Evolutionary conservation across 2,888 invertebrate species (phyloP).

Genomic region (Mongoloraphidia duomilia): DNA sequence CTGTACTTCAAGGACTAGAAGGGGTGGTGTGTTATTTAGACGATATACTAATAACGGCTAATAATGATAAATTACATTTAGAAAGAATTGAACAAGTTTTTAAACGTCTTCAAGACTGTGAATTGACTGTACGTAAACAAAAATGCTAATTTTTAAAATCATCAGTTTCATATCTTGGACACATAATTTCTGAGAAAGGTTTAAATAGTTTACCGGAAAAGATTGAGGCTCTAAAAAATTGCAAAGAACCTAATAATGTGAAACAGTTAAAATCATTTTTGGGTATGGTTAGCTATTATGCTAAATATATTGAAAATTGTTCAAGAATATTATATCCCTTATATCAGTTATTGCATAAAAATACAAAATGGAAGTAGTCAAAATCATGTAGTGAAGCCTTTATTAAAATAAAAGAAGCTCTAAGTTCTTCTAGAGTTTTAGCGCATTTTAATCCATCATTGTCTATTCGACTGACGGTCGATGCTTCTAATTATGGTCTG

Average conservation of each 20-base stretch:
- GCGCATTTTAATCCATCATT: background rate
- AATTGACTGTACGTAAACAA: slow-evolving; percentile 12
- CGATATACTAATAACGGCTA: slow-evolving; percentile 14
- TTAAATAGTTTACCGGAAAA: slow-evolving; percentile 14
- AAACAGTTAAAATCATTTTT: slow-evolving; percentile 9
- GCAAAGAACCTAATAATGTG: slow-evolving; percentile 4
- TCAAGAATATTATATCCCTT: slow-evolving; percentile 4
- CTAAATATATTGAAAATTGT: slow-evolving; percentile 9
- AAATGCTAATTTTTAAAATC: slow-evolving; percentile 17
- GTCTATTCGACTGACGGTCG: background rate
- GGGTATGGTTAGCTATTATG: slow-evolving; percentile 9
- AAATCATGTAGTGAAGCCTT: background rate
- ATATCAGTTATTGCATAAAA: slow-evolving; percentile 7
- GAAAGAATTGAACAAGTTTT: slow-evolving; percentile 8
- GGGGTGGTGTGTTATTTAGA: slow-evolving; percentile 14
- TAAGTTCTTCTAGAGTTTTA: background rate
- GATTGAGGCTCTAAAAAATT: slow-evolving; percentile 11
- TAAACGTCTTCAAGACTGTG: slow-evolving; percentile 9
- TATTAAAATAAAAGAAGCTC: background rate
- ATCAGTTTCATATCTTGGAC: slow-evolving; percentile 11
- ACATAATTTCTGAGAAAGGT: slow-evolving; percentile 14
- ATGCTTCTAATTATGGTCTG: background rate
- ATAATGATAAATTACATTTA: slow-evolving; percentile 9
- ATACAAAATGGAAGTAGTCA: background rate
- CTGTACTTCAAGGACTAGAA: slow-evolving; percentile 15